Evolutionary conservation across 2,113 vertebrate species (phyloP), one percentile per base, ranked within the genome.

Genomic region (Corapipo altera): DNA sequence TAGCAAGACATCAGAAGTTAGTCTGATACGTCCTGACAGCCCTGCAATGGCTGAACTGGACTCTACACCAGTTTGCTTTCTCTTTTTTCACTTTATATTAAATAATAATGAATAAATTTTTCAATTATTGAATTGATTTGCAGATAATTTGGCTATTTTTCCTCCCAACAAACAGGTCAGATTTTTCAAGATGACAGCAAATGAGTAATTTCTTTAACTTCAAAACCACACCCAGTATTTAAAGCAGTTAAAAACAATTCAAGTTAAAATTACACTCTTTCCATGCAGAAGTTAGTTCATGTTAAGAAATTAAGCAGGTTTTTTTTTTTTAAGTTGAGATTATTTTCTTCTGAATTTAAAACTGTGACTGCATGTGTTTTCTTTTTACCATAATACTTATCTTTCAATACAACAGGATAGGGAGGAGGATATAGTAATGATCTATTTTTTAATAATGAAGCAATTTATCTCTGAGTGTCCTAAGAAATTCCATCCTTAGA

Each of bases 161-260:
- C 8, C 21, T 89, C 18, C 11, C 17, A 46, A 78, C 3, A 41
- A 32, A 14, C 52, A 0, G 2, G 15, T 37, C 3, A 0, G 5
- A 3, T 80, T 44, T 70, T 85, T 85, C 12, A 67, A 57, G 27
- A 35, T 51, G 20, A 13, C 26, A 81, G 13, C 7, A n/a, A 58
- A 6, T 46, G 64, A 37, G 11, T 46, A 8, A 43, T n/a, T 33
- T 58, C 5, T 33, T 74, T 74, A 33, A 28, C 5, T 67, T 89
- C 35, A 67, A 62, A 75, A 35, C 13, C 6, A 81, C 7, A 21
- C 3, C 14, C 5, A 13, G 54, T 24, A 46, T 51, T 74, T 46
- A 35, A 55, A 91, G n/a, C 4, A 58, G 9, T 51, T 78, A 28
- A 64, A 85, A 88, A 6, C 3, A 65, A 33, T 0, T 30, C 5